These are phyloP conservation scores for Phaenicophaeus curvirostris DNA, from an alignment of 2,797 vertebrate species.

Conservation along the genomic window DNA sequence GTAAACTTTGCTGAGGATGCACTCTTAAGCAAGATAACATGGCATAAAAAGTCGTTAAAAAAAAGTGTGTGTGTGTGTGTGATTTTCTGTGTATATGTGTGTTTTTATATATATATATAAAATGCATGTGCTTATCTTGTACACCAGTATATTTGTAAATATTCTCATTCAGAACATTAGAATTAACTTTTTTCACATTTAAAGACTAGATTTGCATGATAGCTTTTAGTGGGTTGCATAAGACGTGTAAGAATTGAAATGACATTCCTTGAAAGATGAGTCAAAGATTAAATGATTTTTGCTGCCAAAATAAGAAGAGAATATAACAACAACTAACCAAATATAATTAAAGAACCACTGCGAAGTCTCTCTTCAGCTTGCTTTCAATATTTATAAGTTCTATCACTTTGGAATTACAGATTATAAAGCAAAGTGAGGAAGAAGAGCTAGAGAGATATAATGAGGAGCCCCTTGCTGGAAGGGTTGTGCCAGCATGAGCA, in stretches of 20 bases:
- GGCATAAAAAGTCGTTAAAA: background rate
- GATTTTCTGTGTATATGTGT: accelerated
- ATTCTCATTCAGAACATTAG: background rate
- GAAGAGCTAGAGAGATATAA: background rate
- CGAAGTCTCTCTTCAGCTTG: background rate
- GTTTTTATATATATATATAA: background rate
- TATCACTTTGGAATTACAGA: background rate
- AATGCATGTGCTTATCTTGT: background rate
- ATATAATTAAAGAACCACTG: background rate
- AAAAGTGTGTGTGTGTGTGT: accelerated
- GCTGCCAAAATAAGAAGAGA: background rate
- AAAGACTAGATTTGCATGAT: background rate
- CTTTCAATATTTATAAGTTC: background rate
- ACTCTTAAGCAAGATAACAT: background rate
- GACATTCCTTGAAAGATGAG: background rate
- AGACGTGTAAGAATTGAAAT: background rate
- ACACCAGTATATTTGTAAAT: background rate
- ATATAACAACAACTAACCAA: background rate
- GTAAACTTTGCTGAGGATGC: background rate
- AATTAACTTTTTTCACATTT: background rate
- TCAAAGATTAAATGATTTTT: background rate
- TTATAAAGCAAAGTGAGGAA: background rate
- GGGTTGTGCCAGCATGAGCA: background rate
- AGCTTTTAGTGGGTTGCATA: background rate
- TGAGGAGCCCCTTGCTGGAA: background rate